These are phyloP conservation scores for Zingel zingel DNA, from an alignment of 2,113 vertebrate species.

Conservation along the genomic window DNA sequence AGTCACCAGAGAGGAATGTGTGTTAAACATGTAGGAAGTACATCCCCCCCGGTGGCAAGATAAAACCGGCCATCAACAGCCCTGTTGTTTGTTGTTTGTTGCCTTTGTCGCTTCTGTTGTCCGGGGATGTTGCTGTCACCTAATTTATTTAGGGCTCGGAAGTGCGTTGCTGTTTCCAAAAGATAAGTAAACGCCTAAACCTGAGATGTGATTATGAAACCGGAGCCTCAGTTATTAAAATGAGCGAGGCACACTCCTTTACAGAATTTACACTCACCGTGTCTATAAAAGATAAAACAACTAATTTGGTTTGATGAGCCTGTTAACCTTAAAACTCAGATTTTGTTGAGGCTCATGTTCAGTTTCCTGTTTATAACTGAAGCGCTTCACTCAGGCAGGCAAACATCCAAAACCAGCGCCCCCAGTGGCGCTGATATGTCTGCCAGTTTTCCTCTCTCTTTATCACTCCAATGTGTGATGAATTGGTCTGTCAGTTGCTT, in stretches of 20 bases:
- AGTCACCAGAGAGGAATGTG: constrained; percentile 82
- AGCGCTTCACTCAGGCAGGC: constrained; percentile 45
- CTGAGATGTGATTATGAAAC: constrained; percentile 46
- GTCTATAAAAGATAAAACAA: constrained; percentile 1
- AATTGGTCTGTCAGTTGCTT: constrained; percentile 74
- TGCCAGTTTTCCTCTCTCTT: constrained; percentile 75
- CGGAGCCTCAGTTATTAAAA: neutral
- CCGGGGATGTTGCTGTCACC: constrained; percentile 55
- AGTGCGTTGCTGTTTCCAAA: constrained; percentile 73
- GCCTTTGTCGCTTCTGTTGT: constrained; percentile 82
- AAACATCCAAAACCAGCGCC: constrained; percentile 73
- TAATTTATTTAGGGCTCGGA: constrained; percentile 82
- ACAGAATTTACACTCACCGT: neutral
- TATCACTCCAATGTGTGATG: constrained; percentile 78
- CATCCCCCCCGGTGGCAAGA: constrained; percentile 70
- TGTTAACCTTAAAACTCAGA: constrained; percentile 14
- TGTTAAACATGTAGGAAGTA: constrained; percentile 86
- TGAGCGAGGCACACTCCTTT: neutral
- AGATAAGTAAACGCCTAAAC: constrained; percentile 82
- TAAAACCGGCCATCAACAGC: constrained; percentile 84
- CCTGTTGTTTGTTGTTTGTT: constrained; percentile 86
- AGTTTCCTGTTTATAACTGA: constrained; percentile 79
- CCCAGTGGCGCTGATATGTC: constrained; percentile 72
- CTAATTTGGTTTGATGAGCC: neutral
- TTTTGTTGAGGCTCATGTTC: constrained; percentile 46